Evolutionary conservation across 2,797 vertebrate genomes (phyloP), one percentile per base, ranked within the genome.

Genomic region (Novumbra hubbsi): DNA sequence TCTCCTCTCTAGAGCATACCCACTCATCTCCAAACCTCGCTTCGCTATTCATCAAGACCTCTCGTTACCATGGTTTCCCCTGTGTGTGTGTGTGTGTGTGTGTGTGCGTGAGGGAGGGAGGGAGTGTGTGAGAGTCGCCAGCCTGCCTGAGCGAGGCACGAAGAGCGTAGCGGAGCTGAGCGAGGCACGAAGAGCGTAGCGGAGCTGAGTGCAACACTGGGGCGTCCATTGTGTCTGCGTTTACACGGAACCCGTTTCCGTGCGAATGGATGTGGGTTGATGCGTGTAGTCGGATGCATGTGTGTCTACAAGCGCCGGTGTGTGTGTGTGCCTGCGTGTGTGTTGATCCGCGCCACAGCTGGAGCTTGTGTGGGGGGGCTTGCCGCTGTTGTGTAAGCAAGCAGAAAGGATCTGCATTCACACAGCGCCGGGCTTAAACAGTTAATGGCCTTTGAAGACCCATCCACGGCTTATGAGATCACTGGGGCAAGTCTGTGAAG

Each of bases 121-220:
- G 32, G 32, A 34, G 64, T 38, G 30, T 30, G 14, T 66, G 28
- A 19, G 71, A 2, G 3, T n/a, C 0, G 52, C 52, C 11, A 9
- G 52, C 9, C 57, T 72, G 70, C 57, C 38, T 27, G 21, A 11
- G 38, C 60, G 45, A 34, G 57, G 57, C 57, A 38, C 38, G 14
- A 38, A 32, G 21, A 62, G 41, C 79, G 74, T 78, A 80, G 78
- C 76, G 75, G 79, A 81, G 75, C 74, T 76, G 74, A 81, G 73
- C 48, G 74, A n/a, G n/a, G n/a, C n/a, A n/a, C n/a, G n/a, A n/a
- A 60, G 38, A 62, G 41, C 79, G 74, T 78, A 80, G 78, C 76
- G 75, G 79, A 81, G 75, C 74, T 76, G 74, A 81, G 73, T 52
- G 74, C 80, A 78, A 67, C 63, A 71, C 64, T 70, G 76, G 50